Evolutionary conservation across 2,797 vertebrate genomes (phyloP).

Genomic region (Stomatorhinus walkeri): DNA sequence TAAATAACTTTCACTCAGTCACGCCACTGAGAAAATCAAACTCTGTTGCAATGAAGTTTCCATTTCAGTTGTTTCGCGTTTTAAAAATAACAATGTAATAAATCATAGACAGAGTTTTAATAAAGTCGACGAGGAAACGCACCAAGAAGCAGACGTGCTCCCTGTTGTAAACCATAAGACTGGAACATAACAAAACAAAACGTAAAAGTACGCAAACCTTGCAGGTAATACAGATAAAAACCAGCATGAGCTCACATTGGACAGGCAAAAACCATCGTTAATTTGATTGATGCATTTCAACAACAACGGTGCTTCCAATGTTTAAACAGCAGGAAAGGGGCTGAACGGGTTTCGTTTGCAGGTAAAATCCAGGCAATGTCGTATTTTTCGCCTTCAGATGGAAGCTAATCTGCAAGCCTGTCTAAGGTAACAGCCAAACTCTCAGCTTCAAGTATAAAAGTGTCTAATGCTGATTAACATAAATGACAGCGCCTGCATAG

Average conservation of each 20-base stretch:
- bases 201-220: background rate
- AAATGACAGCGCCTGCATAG: constrained; percentile 4
- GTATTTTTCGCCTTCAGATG: background rate
- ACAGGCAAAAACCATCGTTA: background rate
- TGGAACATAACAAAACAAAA: background rate
- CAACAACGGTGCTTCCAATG: background rate
- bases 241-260: background rate
- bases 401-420: background rate
- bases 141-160: background rate
- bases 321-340: background rate
- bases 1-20: background rate
- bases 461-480: background rate
- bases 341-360: background rate
- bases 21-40: background rate
- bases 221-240: background rate
- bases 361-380: background rate
- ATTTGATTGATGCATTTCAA: background rate
- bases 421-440: background rate
- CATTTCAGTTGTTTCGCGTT: background rate
- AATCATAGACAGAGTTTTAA: background rate
- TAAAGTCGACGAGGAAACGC: background rate
- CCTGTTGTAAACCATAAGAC: background rate
- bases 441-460: background rate
- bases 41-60: background rate
- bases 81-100: background rate